A percentile compares a stretch with the other conserved stretches of the same genome.
Evolutionary conservation across 1,140 invertebrate species (phyloP).

Genomic region (Macrosteles quadrilineatus): DNA sequence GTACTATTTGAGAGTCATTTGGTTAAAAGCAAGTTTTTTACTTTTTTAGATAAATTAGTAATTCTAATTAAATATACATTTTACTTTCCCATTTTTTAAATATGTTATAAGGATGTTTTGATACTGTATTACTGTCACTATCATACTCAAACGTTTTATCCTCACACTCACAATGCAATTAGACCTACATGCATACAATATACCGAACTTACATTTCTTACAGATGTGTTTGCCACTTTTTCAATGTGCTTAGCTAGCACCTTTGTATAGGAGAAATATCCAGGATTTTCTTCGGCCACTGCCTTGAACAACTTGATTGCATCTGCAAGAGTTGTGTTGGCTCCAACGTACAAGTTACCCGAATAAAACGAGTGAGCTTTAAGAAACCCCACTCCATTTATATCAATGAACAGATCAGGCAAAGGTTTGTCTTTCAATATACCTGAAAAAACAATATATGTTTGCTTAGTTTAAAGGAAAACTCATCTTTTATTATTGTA

Average conservation of each 20-base stretch:
- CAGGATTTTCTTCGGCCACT: constrained; percentile 51
- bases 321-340: constrained; percentile 62
- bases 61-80: too few relatives aligned
- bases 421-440: neutral
- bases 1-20: too few relatives aligned
- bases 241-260: constrained; percentile 65
- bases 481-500: too few relatives aligned
- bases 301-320: constrained; percentile 62
- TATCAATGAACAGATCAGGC: constrained; percentile 60
- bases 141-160: too few relatives aligned
- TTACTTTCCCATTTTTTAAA: too few relatives aligned
- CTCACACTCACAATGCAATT: too few relatives aligned
- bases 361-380: constrained; percentile 54
- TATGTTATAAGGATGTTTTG: too few relatives aligned
- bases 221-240: constrained; percentile 68
- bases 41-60: too few relatives aligned
- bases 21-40: too few relatives aligned
- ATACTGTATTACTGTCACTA: too few relatives aligned
- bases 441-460: constrained; percentile 28
- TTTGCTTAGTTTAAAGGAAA: too few relatives aligned
- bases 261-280: constrained; percentile 48
- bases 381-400: constrained; percentile 66
- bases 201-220: constrained; percentile 65
- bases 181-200: neutral
- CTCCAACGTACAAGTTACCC: constrained; percentile 60